Base-by-base conservation (phyloP, 2,113 vertebrate species). In the Sylvilagus bachmani region DNA sequence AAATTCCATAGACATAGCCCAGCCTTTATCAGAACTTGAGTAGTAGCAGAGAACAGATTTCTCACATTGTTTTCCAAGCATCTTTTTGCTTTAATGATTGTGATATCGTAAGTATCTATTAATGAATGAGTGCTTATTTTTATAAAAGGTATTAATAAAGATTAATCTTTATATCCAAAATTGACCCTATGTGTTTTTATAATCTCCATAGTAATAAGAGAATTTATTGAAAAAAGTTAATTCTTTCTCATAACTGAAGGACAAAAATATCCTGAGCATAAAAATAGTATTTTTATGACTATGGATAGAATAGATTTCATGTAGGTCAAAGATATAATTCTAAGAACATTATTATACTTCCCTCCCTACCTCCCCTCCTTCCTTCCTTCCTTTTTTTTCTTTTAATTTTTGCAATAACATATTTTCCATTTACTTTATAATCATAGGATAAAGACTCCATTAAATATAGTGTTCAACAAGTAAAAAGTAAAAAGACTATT, bases 11-110 rank as follows among this genome's bases (percentile, higher is more conserved):
- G 17, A 55, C 62, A 6, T 84, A 75, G 12, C 31, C 7, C 17
- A 93, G 2, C 10, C 3, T 85, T 75, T 7, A 83, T 0, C 13
- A 87, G 38, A 14, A 86, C 10, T 44, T 86, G 53, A 19, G 86
- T 89, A 77, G 4, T 49, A 24, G 33, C 49, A 71, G 27, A 89
- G 4, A 44, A 27, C n/a, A 66, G 53, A 67, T 53, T 95, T 80
- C 31, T 89, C 87, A 55, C 25, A 22, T 49, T 86, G 36, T 90
- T 95, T 86, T 79, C 38, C 5, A 81, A 33, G 75, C 3, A 71
- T 89, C 29, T 14, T 71, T 66, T 81, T 49, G 27, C 31, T 95
- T 51, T 51, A 80, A 73, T 82, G 73, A 71, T 89, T 84, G 80
- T 86, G 33, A 51, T 93, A 49, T 31, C n/a, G 31, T 87, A 8